phyloP scores from a whole-genome alignment of 2,797 vertebrate species.

The Platyrinchus mystaceus region DNA sequence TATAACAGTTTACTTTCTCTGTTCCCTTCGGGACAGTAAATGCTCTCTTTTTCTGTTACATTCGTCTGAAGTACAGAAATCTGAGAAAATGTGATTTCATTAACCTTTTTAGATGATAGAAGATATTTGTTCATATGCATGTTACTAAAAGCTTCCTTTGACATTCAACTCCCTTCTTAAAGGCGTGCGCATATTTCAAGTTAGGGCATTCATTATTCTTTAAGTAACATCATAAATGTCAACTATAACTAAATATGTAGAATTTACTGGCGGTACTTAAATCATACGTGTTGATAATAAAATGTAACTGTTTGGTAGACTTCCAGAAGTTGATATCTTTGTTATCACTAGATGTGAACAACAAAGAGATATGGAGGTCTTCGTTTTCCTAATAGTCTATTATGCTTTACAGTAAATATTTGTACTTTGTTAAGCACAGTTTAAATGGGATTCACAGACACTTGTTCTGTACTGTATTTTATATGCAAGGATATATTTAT shows the following conservation, averaged over 20 bases:
- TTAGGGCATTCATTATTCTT: conserved; percentile 42
- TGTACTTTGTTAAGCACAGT: neutral
- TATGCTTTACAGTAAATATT: neutral
- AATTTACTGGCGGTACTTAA: conserved; percentile 40
- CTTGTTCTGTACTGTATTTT: neutral
- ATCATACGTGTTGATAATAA: neutral
- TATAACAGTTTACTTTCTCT: neutral
- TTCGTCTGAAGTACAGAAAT: neutral
- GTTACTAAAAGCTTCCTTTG: conserved; percentile 25
- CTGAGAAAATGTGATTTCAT: conserved; percentile 4
- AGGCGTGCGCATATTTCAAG: conserved; percentile 3
- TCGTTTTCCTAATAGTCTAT: neutral
- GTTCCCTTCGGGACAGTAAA: neutral
- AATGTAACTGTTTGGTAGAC: conserved; percentile 18
- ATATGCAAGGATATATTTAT: too few species aligned
- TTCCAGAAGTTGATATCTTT: conserved; percentile 34
- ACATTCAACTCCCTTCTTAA: neutral
- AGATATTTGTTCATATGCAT: neutral
- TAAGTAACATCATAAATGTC: conserved; percentile 42
- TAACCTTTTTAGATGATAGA: neutral
- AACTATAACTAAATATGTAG: neutral
- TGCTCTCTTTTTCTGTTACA: neutral
- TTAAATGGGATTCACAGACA: neutral
- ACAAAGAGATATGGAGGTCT: neutral
- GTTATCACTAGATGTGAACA: conserved; percentile 1